Percentiles rank a stretch among this genome's conserved stretches.
These are phyloP conservation scores for Myioborus melanocephalus DNA, from an alignment of 2,797 vertebrate species.

Conservation along the genomic window DNA sequence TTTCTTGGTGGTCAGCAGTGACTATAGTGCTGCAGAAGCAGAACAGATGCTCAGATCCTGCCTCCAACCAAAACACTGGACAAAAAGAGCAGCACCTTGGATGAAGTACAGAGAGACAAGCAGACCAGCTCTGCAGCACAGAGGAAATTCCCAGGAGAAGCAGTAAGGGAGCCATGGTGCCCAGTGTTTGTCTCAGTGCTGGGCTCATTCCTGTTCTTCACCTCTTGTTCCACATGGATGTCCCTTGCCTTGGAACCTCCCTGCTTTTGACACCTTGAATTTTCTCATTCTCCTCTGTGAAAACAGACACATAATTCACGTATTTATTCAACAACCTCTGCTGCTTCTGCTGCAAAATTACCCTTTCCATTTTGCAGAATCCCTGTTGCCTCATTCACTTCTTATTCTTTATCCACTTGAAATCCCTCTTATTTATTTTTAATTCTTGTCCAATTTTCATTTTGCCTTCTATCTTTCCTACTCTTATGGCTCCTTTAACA, in stretches of 20 bases:
- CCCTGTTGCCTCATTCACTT: constrained; percentile 12
- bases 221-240: neutral
- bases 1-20: neutral
- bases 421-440: constrained; percentile 24
- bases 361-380: constrained; percentile 38
- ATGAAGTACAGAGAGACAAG: neutral
- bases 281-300: neutral
- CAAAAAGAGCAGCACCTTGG: neutral
- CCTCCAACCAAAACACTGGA: neutral
- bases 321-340: constrained; percentile 26
- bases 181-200: fast-evolving
- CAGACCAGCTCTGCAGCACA: neutral
- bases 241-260: neutral
- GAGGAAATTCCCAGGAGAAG: neutral
- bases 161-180: neutral
- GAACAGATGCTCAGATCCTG: neutral
- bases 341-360: constrained; percentile 5
- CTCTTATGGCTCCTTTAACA: neutral
- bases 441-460: constrained; percentile 7
- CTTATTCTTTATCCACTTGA: constrained; percentile 23
- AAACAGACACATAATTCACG: neutral
- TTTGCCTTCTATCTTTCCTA: constrained; percentile 1
- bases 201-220: neutral
- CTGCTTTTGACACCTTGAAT: neutral
- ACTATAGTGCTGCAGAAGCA: neutral